Conservation (phyloP, 1,140 invertebrate species). For the Protaetia brevitarsis region DNA sequence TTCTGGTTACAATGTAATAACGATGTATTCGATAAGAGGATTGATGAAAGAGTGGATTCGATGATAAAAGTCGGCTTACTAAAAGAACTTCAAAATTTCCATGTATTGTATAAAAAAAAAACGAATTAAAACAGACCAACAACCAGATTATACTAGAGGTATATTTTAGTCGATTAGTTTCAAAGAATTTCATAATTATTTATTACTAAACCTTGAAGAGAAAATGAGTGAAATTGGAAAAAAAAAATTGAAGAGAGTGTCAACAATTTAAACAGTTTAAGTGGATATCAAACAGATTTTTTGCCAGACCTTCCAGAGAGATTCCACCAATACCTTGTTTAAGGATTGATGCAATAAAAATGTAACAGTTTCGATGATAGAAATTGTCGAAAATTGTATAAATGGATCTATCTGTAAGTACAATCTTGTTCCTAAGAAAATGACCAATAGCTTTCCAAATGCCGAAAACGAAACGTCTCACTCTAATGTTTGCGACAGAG, state of each 20-base stretch:
- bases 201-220: constrained; percentile 65
- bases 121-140: constrained; percentile 33
- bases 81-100: constrained; percentile 79
- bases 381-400: too few relatives aligned
- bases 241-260: constrained; percentile 66
- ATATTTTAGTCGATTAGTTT: constrained; percentile 97
- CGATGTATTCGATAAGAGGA: constrained; percentile 70
- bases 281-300: constrained; percentile 84
- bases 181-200: constrained; percentile 93
- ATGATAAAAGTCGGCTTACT: constrained; percentile 85
- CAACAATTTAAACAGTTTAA: constrained; percentile 74
- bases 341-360: too few relatives aligned
- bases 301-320: constrained; percentile 64
- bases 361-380: too few relatives aligned
- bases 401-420: too few relatives aligned
- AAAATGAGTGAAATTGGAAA: constrained; percentile 54
- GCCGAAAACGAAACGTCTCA: too few relatives aligned
- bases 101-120: constrained; percentile 68
- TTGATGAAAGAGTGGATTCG: constrained; percentile 79
- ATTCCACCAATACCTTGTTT: too few relatives aligned
- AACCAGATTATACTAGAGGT: constrained; percentile 79
- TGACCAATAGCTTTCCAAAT: too few relatives aligned
- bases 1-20: constrained; percentile 82
- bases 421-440: too few relatives aligned
- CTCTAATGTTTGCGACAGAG: too few relatives aligned